Conservation (phyloP, 2,888 invertebrate species). For the Philereme vetulata region DNA sequence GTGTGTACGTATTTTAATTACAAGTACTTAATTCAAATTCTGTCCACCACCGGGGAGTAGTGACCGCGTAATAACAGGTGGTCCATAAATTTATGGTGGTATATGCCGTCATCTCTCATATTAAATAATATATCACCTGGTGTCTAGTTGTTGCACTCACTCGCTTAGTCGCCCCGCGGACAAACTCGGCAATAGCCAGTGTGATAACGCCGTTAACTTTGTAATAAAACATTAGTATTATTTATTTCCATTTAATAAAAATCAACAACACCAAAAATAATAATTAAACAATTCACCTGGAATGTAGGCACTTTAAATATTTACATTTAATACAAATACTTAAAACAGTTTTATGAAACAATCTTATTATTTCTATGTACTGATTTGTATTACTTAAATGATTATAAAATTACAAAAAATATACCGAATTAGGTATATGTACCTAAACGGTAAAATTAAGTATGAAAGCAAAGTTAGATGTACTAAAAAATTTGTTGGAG, state of each 20-base stretch:
- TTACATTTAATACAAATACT: background rate
- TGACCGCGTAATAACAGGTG: too few relatives aligned
- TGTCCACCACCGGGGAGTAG: too few relatives aligned
- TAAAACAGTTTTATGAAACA: background rate
- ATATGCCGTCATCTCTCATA: too few relatives aligned
- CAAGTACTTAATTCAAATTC: too few relatives aligned
- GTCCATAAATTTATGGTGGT: too few relatives aligned
- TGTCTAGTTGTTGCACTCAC: too few relatives aligned
- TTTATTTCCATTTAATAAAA: conserved; percentile 53
- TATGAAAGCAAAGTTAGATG: background rate
- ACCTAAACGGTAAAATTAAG: background rate
- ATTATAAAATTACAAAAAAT: conserved; percentile 8
- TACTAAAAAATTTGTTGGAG: background rate
- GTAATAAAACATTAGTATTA: conserved; percentile 25
- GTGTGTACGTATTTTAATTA: too few relatives aligned
- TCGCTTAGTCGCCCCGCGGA: too few relatives aligned
- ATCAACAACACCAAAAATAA: conserved; percentile 55
- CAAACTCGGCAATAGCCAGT: too few relatives aligned
- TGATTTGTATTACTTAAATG: background rate
- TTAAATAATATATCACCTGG: too few relatives aligned
- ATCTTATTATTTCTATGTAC: background rate
- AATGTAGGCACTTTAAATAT: conserved; percentile 76
- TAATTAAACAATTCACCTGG: conserved; percentile 62
- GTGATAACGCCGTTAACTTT: background rate
- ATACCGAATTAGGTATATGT: background rate